Base-by-base conservation (phyloP, 1,140 invertebrate species). In the Drosophila nigrodunni region DNA sequence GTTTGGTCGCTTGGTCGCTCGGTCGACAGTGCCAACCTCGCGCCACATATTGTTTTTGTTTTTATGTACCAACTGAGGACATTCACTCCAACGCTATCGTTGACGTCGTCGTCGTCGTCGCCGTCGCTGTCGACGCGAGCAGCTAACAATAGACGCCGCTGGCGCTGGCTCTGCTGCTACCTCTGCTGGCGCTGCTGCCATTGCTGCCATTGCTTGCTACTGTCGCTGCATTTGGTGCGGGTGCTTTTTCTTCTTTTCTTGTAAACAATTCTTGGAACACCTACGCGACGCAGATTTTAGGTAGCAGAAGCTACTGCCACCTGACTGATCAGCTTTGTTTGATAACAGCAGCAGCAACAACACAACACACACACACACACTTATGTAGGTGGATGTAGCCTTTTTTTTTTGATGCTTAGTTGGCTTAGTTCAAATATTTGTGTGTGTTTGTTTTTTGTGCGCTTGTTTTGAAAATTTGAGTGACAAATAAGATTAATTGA, bases 401-500 rank as follows among this genome's bases (percentile, higher is more conserved):
- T 30, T 67, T 67, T 30, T 30, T 67, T 66, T 69, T 80, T 69
- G 75, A 80, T 80, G 67, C 47, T 54, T 52, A 30, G 25, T 30
- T 54, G 43, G 52, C 70, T 72, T 64, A 46, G 39, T 50, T 49
- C 62, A 61, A 55, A 47, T 35, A 60, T 54, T 50, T 60, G 30
- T 35, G 11, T 18, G 47, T 18, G 49, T 35, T 34, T 44, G 39
- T 57, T 18, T 57, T 13, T 71, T 80, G 60, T 65, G 39, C 5
- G 41, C n/a, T 72, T 77, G 65, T 75, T 77, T 80, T 73, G 70
- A 80, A 72, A 86, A 81, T 70, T 30, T 90, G 86, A 87, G 78
- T 90, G 86, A 90, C 86, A 89, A 90, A 90, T 90, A 90, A 85
- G 86, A 90, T 89, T 90, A 89, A 89, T 89, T 89, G 81, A 82